Percentiles rank a stretch among this genome's conserved stretches.
phyloP scores from a whole-genome alignment of 2,113 vertebrate genomes.

The Gadus macrocephalus region DNA sequence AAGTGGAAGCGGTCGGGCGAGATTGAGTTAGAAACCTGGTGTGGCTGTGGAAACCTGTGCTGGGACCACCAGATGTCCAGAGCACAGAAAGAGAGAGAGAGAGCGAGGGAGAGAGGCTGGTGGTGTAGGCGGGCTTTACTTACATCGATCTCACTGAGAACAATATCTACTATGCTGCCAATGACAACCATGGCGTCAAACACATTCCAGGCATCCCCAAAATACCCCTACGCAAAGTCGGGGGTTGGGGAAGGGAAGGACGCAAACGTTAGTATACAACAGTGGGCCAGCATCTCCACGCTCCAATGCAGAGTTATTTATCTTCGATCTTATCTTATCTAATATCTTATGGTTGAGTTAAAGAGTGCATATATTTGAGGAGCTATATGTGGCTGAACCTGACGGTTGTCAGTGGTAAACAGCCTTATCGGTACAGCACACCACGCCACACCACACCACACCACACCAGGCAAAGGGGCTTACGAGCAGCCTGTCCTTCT shows the following conservation, averaged over 20 bases:
- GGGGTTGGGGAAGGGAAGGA: conserved; percentile 52
- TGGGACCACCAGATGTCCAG: too few species aligned
- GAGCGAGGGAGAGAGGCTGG: not conserved
- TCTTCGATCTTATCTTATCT: too few species aligned
- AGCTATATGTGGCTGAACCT: too few species aligned
- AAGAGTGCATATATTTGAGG: too few species aligned
- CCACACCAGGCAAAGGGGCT: conserved; percentile 64
- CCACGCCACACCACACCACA: conserved; percentile 54
- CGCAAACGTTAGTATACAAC: conserved; percentile 22
- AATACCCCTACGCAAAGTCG: conserved; percentile 89
- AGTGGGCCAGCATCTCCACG: not conserved
- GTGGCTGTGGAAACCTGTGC: not conserved
- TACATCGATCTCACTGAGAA: conserved; percentile 98
- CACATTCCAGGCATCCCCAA: conserved; percentile 98
- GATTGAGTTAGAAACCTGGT: not conserved
- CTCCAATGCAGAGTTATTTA: too few species aligned
- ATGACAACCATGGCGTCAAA: conserved; percentile 99
- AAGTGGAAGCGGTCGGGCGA: conserved; percentile 20
- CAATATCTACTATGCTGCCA: conserved; percentile 99
- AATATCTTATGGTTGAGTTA: too few species aligned
- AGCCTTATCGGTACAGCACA: conserved; percentile 46
- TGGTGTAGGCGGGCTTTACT: conserved; percentile 74
- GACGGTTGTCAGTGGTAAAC: not conserved
- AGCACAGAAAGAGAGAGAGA: not conserved
- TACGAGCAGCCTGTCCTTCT: conserved; percentile 95